Evolutionary conservation across 2,888 invertebrate genomes (phyloP).

Genomic region (Leptarthrus brevirostris): DNA sequence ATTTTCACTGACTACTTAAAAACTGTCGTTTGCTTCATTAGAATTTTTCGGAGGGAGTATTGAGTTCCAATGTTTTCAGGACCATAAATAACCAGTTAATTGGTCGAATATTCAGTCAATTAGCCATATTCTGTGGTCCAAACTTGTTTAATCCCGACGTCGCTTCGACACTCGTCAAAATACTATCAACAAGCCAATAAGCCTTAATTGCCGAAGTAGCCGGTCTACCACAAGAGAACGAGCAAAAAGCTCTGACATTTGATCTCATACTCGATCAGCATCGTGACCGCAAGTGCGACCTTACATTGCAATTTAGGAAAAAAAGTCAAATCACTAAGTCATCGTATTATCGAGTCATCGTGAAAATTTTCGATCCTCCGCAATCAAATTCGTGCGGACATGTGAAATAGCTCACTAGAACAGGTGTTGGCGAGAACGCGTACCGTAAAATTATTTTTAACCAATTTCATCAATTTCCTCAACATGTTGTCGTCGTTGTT

Average conservation of each 20-base stretch:
- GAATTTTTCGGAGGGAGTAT: too few relatives aligned
- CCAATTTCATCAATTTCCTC: constrained; percentile 32
- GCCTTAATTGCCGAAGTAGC: constrained; percentile 28
- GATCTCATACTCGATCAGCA: background rate
- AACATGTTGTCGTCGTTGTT: constrained; percentile 10
- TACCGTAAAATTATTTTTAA: constrained; percentile 2
- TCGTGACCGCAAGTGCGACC: too few relatives aligned
- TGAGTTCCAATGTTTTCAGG: too few relatives aligned
- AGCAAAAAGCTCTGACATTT: constrained; percentile 23
- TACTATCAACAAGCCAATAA: background rate
- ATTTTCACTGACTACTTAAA: too few relatives aligned
- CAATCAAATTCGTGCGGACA: background rate
- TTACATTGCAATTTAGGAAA: too few relatives aligned
- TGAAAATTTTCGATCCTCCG: background rate
- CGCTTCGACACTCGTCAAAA: constrained; percentile 20
- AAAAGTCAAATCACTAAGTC: constrained; percentile 19
- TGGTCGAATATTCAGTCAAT: constrained; percentile 40
- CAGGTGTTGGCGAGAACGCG: background rate
- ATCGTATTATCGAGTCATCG: constrained; percentile 8
- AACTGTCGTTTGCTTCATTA: too few relatives aligned
- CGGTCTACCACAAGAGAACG: constrained; percentile 1
- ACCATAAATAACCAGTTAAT: constrained; percentile 44
- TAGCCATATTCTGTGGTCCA: constrained; percentile 12
- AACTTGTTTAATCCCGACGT: background rate
- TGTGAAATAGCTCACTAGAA: background rate